Conservation (phyloP, 2,888 invertebrate genomes). For the Meteorus colon region DNA sequence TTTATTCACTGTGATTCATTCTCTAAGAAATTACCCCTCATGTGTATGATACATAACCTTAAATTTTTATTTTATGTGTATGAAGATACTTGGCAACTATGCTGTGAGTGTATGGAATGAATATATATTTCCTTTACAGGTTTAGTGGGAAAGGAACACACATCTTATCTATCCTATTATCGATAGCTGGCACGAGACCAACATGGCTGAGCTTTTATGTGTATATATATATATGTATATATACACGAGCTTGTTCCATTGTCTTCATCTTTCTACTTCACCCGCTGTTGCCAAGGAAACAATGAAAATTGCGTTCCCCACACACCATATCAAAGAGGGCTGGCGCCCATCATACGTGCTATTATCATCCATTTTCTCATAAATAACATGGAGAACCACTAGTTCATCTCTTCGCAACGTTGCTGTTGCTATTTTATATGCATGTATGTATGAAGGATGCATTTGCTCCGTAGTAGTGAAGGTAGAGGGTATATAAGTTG, state of each 20-base stretch:
- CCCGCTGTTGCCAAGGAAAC: constrained; percentile 42
- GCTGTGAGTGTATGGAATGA: too few relatives aligned
- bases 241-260: constrained; percentile 6
- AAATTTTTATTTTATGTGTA: background rate
- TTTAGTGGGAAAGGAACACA: constrained; percentile 31
- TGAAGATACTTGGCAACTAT: constrained; percentile 4
- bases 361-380: constrained; percentile 67
- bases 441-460: background rate
- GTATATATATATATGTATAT: constrained; percentile 17
- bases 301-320: constrained; percentile 46
- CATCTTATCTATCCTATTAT: constrained; percentile 72
- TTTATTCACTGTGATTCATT: constrained; percentile 69
- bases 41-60: background rate
- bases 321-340: constrained; percentile 41
- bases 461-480: background rate
- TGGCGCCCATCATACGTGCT: constrained; percentile 67
- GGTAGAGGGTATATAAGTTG: background rate
- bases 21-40: constrained; percentile 31
- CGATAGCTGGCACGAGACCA: constrained; percentile 71
- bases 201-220: constrained; percentile 59
- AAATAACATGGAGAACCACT: constrained; percentile 62
- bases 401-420: constrained; percentile 49
- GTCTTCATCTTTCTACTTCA: constrained; percentile 5
- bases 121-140: background rate
- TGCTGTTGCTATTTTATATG: background rate